A percentile compares a stretch with the other conserved stretches of the same genome.
Evolutionary conservation across 2,113 vertebrate species (phyloP).

Genomic region (Ptychochromis oligacanthus): DNA sequence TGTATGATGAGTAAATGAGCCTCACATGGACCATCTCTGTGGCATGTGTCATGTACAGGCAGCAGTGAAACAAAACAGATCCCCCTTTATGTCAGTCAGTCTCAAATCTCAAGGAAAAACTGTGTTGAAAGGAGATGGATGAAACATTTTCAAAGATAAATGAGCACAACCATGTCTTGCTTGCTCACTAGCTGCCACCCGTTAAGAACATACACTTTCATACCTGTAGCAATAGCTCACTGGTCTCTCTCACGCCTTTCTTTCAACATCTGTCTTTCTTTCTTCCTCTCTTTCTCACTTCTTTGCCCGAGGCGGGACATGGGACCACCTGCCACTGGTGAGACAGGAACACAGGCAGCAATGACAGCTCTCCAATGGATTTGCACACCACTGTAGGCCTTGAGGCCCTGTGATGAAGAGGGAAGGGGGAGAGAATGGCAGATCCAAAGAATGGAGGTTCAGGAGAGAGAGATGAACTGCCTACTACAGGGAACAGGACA

Average conservation of each 20-base stretch:
- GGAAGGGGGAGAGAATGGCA: background rate
- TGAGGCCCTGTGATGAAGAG: slow-evolving; percentile 25
- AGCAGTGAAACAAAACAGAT: slow-evolving; percentile 52
- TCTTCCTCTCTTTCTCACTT: slow-evolving; percentile 43
- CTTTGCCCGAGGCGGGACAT: slow-evolving; percentile 66
- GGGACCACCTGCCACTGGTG: slow-evolving; percentile 74
- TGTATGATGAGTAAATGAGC: slow-evolving; percentile 22
- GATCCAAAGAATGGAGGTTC: background rate
- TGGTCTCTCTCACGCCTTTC: background rate
- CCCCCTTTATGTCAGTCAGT: slow-evolving; percentile 49
- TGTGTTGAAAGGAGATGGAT: slow-evolving; percentile 28
- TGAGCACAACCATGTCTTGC: slow-evolving; percentile 38
- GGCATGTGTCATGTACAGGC: slow-evolving; percentile 55
- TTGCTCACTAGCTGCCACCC: slow-evolving; percentile 38
- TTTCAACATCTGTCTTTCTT: slow-evolving; percentile 20
- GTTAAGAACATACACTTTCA: slow-evolving; percentile 35
- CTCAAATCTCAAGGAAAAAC: slow-evolving; percentile 36
- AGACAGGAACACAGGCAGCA: slow-evolving; percentile 64
- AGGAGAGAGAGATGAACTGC: slow-evolving; percentile 10
- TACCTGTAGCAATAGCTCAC: slow-evolving; percentile 38
- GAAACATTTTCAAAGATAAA: slow-evolving; percentile 50
- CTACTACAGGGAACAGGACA: slow-evolving; percentile 12
- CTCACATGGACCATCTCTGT: slow-evolving; percentile 27
- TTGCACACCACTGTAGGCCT: slow-evolving; percentile 52
- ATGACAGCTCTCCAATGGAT: slow-evolving; percentile 76